Percentiles rank a stretch among this genome's conserved stretches.
These are phyloP conservation scores for Caracal caracal DNA, from an alignment of 2,113 vertebrate genomes.

Conservation along the genomic window DNA sequence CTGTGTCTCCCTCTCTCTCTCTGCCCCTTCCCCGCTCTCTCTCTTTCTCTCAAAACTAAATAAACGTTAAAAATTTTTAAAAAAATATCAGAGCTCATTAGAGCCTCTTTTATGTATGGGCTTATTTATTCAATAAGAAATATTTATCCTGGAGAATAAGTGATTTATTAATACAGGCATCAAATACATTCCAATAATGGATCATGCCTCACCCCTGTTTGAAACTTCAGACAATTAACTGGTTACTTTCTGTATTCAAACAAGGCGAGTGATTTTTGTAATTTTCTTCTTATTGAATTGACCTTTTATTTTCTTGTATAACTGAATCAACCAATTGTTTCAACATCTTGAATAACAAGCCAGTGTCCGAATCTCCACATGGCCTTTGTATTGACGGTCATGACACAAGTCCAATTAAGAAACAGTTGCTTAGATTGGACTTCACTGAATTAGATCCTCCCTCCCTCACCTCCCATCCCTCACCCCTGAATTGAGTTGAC, in stretches of 20 bases:
- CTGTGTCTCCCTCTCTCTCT: too few relatives aligned
- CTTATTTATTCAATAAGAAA: constrained; percentile 36
- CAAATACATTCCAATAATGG: background rate
- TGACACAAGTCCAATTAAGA: background rate
- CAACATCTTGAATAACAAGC: background rate
- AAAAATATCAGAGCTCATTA: background rate
- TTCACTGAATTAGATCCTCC: background rate
- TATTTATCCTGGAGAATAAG: background rate
- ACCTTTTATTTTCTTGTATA: background rate
- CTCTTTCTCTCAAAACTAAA: too few relatives aligned
- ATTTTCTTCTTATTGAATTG: background rate
- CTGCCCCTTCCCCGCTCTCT: too few relatives aligned
- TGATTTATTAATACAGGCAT: background rate
- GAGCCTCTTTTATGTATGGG: background rate
- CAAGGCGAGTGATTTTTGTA: background rate
- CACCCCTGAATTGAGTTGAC: background rate
- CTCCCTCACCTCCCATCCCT: background rate
- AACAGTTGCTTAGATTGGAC: background rate
- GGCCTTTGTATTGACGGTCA: background rate
- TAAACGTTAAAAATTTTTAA: too few relatives aligned
- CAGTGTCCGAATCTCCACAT: background rate
- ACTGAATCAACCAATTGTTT: background rate
- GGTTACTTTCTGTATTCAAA: background rate
- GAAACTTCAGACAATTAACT: constrained; percentile 7
- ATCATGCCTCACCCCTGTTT: background rate